These are phyloP conservation scores for Poecilia gillii DNA, from an alignment of 2,797 vertebrate species.

Conservation along the genomic window DNA sequence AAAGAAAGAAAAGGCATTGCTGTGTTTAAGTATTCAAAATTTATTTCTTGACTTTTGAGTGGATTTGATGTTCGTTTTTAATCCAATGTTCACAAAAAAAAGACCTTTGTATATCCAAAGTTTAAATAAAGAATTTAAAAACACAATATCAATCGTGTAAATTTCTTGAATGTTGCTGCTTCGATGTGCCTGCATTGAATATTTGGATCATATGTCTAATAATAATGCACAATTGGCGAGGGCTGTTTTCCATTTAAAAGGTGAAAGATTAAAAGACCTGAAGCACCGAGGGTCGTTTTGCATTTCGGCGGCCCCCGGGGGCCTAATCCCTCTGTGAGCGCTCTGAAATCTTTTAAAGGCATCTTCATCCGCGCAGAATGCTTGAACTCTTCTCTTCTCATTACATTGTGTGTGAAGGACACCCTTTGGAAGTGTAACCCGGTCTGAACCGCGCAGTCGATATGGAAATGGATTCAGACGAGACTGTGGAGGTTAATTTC, in stretches of 20 bases:
- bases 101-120: constrained; percentile 69
- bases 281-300: constrained; percentile 52
- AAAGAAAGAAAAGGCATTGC: background rate
- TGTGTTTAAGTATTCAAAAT: constrained; percentile 53
- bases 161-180: constrained; percentile 11
- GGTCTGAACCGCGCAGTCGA: constrained; percentile 2
- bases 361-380: constrained; percentile 40
- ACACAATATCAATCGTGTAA: constrained; percentile 10
- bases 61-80: constrained; percentile 41
- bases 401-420: constrained; percentile 52
- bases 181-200: constrained; percentile 21
- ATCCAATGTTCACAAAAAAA: constrained; percentile 63
- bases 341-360: constrained; percentile 46
- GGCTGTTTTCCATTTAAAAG: constrained; percentile 75
- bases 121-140: constrained; percentile 68
- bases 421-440: constrained; percentile 23
- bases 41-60: constrained; percentile 54
- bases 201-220: constrained; percentile 19
- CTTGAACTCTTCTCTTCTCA: constrained; percentile 36
- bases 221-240: constrained; percentile 50
- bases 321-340: constrained; percentile 50
- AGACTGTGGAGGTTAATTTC: constrained; percentile 26
- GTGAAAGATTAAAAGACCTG: constrained; percentile 66
- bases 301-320: constrained; percentile 63
- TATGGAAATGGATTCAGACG: constrained; percentile 22